phyloP scores from a whole-genome alignment of 2,113 vertebrate species.

The Hipposideros armiger region DNA sequence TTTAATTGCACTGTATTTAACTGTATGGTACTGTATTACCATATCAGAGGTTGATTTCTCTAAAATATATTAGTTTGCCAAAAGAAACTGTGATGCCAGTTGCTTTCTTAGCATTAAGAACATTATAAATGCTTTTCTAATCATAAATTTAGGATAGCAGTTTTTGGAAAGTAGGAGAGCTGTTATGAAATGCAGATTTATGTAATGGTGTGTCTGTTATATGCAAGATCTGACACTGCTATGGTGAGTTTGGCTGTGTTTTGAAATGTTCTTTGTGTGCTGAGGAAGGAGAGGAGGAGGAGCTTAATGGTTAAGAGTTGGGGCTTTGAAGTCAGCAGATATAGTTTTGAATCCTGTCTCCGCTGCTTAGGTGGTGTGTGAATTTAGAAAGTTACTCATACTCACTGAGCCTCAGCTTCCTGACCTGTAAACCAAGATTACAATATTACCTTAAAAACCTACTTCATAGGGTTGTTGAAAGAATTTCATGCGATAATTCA shows the following conservation, averaged over 20 bases:
- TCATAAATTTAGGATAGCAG: not conserved
- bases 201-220: not conserved
- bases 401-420: not conserved
- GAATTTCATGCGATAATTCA: conserved; percentile 41
- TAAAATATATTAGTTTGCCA: not conserved
- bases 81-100: not conserved
- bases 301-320: not conserved
- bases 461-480: conserved; percentile 23
- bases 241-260: not conserved
- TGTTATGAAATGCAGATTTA: conserved; percentile 38
- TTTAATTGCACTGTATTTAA: not conserved
- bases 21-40: not conserved
- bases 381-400: not conserved
- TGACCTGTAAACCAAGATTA: not conserved
- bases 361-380: not conserved
- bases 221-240: not conserved
- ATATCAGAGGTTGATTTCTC: conserved; percentile 12
- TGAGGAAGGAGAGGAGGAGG: not conserved
- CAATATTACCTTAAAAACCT: not conserved
- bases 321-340: not conserved
- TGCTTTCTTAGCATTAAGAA: conserved; percentile 36
- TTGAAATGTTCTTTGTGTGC: conserved; percentile 9
- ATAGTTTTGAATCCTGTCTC: not conserved
- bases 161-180: conserved; percentile 28
- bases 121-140: not conserved